phyloP scores from a whole-genome alignment of 2,113 vertebrate species.

The Willisornis vidua region DNA sequence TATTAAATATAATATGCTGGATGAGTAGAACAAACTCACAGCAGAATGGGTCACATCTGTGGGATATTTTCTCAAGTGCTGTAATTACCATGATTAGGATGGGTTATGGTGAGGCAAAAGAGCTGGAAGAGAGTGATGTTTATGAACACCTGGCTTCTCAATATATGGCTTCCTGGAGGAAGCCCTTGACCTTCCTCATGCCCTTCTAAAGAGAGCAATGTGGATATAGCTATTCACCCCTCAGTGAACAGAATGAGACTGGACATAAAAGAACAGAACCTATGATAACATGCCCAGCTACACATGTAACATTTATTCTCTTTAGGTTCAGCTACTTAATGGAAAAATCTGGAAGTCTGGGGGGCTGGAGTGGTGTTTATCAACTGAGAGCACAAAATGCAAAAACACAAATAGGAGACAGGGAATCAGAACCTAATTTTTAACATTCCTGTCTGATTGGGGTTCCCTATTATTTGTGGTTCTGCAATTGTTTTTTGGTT shows the following conservation, averaged over 20 bases:
- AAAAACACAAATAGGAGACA: not conserved
- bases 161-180: not conserved
- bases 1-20: not conserved
- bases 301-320: not conserved
- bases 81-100: not conserved
- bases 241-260: not conserved
- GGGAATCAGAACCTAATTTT: not conserved
- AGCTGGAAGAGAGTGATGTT: not conserved
- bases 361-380: not conserved
- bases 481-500: not conserved
- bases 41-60: not conserved
- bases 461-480: not conserved
- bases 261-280: not conserved
- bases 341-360: not conserved
- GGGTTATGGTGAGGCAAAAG: not conserved
- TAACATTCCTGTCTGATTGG: not conserved
- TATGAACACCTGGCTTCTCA: not conserved
- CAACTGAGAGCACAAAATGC: not conserved
- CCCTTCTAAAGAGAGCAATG: not conserved
- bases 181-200: not conserved
- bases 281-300: not conserved
- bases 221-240: not conserved
- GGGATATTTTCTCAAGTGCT: conserved; percentile 10
- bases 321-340: not conserved
- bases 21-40: not conserved